A percentile compares a stretch with the other conserved stretches of the same genome.
phyloP scores from a whole-genome alignment of 2,888 invertebrate genomes.

The Phaonia tiefii region DNA sequence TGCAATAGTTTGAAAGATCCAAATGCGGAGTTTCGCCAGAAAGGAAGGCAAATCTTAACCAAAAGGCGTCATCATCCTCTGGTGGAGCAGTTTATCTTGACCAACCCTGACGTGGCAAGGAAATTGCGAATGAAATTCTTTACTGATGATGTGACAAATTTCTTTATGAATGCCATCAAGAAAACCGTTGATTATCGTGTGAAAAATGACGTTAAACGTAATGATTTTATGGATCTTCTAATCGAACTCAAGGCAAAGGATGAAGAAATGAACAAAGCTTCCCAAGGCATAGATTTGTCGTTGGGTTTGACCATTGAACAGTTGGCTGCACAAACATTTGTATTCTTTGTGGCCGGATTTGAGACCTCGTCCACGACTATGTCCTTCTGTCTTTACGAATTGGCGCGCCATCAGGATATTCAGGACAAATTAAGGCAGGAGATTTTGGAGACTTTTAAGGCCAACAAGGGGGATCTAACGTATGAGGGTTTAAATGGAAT shows the following conservation, averaged over 20 bases:
- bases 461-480: constrained; percentile 77
- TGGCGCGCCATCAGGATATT: constrained; percentile 81
- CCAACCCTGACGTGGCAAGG: constrained; percentile 68
- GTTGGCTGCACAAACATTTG: constrained; percentile 82
- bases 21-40: constrained; percentile 71
- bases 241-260: constrained; percentile 76
- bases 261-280: neutral
- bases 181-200: constrained; percentile 78
- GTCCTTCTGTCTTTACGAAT: constrained; percentile 81
- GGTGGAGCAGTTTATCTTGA: constrained; percentile 69
- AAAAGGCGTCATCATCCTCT: constrained; percentile 66
- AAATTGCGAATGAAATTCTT: constrained; percentile 69
- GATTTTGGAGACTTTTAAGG: constrained; percentile 76
- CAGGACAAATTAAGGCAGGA: constrained; percentile 81
- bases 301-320: constrained; percentile 78
- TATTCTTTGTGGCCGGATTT: constrained; percentile 83
- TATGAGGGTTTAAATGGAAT: constrained; percentile 81
- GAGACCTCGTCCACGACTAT: constrained; percentile 82
- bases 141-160: constrained; percentile 70
- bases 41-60: constrained; percentile 70
- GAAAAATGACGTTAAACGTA: constrained; percentile 76
- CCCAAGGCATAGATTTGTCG: constrained; percentile 37
- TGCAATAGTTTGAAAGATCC: constrained; percentile 78
- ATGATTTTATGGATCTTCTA: constrained; percentile 81
- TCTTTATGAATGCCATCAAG: constrained; percentile 79